These are phyloP conservation scores for Donacobius atricapilla DNA, from an alignment of 2,113 vertebrate species.

Conservation along the genomic window DNA sequence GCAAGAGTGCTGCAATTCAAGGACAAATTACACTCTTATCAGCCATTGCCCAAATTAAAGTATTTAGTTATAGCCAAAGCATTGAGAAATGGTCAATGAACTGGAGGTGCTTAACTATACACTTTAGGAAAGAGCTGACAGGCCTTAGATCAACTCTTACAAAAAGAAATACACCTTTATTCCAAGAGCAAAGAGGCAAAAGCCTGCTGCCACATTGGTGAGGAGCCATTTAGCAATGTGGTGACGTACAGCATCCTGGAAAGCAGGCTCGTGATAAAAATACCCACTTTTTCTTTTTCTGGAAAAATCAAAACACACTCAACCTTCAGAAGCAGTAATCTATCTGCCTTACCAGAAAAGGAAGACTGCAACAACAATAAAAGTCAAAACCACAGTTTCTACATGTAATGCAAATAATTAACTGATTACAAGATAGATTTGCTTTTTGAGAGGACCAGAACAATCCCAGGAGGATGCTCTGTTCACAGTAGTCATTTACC, in stretches of 20 bases:
- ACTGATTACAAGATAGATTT: neutral
- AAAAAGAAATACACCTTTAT: neutral
- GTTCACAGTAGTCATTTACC: neutral
- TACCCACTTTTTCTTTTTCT: neutral
- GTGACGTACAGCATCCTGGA: neutral
- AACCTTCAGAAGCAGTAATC: neutral
- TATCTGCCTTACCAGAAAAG: neutral
- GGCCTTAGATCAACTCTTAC: neutral
- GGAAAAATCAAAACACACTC: neutral
- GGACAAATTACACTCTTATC: neutral
- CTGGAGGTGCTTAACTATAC: neutral
- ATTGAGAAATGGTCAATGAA: neutral
- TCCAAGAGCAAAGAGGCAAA: neutral
- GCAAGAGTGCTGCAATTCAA: neutral
- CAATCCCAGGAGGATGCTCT: neutral
- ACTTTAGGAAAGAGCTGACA: neutral
- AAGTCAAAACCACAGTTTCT: neutral
- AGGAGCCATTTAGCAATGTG: neutral
- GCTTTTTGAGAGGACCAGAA: neutral
- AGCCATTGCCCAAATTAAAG: neutral
- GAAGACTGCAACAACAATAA: neutral
- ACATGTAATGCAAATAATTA: neutral
- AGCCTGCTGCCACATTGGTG: neutral
- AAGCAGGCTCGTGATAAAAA: slow-evolving; percentile 3
- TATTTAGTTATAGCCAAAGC: neutral